A percentile compares a stretch with the other conserved stretches of the same genome.
phyloP scores from a whole-genome alignment of 2,888 invertebrate genomes.

The Mythimna albipuncta region DNA sequence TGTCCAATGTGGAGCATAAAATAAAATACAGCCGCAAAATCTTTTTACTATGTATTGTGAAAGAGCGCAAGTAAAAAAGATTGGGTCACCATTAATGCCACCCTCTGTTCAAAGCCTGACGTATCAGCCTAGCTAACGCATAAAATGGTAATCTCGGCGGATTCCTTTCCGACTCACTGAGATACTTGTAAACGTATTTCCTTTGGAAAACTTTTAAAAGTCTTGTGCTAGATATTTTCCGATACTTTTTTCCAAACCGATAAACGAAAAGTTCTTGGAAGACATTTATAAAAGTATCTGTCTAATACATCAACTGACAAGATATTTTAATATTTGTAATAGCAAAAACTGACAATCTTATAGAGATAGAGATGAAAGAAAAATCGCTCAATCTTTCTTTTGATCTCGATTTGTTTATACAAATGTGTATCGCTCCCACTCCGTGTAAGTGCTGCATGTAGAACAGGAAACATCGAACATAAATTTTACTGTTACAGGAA shows the following conservation, averaged over 20 bases:
- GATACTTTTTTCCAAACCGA: conserved; percentile 43
- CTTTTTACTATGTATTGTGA: conserved; percentile 54
- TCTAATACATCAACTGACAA: conserved; percentile 25
- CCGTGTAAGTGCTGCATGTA: conserved; percentile 44
- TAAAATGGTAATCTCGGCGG: conserved; percentile 72
- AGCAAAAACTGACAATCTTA: conserved; percentile 4
- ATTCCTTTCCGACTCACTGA: conserved; percentile 61
- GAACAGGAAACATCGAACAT: conserved; percentile 63
- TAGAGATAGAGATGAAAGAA: conserved; percentile 20
- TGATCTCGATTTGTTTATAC: conserved; percentile 45
- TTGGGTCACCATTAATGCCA: conserved; percentile 72
- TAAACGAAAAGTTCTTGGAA: conserved; percentile 40
- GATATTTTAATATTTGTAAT: conserved; percentile 38
- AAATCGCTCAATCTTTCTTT: conserved; percentile 41
- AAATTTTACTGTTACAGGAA: conserved; percentile 63
- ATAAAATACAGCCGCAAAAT: conserved; percentile 48
- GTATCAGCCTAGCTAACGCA: conserved; percentile 72
- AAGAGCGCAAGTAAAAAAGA: conserved; percentile 62
- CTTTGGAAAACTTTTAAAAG: conserved; percentile 59
- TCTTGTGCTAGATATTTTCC: conserved; percentile 39
- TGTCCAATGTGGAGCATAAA: conserved; percentile 25
- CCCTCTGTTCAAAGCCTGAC: conserved; percentile 74
- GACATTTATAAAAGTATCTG: conserved; percentile 12
- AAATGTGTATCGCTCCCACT: conserved; percentile 43
- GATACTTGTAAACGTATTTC: conserved; percentile 59